Base-by-base conservation (phyloP, 2,113 vertebrate genomes). In the Falcunculus frontatus region DNA sequence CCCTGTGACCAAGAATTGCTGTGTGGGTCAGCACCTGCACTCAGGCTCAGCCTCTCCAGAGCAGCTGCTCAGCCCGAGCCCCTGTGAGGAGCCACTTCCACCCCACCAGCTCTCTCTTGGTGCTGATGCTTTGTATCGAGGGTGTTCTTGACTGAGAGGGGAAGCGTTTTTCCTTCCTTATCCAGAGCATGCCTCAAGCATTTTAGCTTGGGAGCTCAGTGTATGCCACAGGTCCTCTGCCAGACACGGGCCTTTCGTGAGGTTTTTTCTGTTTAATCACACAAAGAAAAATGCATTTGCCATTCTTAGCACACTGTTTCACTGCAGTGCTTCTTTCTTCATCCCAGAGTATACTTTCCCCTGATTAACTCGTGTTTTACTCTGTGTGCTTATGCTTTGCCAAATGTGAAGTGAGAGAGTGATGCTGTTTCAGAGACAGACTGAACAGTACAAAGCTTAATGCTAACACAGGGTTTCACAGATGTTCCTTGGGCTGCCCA, bases 1-100 rank as follows among this genome's bases (percentile, higher is more conserved):
- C 1, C 0, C 33, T 3, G 1, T 55, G 49, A 55, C 23, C 16
- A 19, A 3, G 11, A 20, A 17, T 16, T 25, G 62, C 1, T 1
- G 0, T 4, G 32, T n/a, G 52, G 56, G 20, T n/a, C 32, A n/a
- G 47, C 55, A 47, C 26, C 41, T 41, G 60, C 0, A 1, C 57
- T 77, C 2, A 2, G 37, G 23, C 35, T 63, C 81, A 74, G 63
- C 27, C 27, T 26, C 20, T 69, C 6, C 50, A 26, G 62, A 65
- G 47, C 46, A 22, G 32, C n/a, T 26, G 53, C 87, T 76, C 63
- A 42, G 79, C 62, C 29, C 0, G 0, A 44, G 30, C 27, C 55
- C 49, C 33, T 2, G 0, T 1, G 4, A 84, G 46, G 42, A 56
- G 59, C 16, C 1, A 1, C 47, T 73, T 77, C 73, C 9, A 35